Evolutionary conservation across 64 coral and sea anemone genomes (phyloP), one percentile per base, ranked within the genome.

Genomic region (Stichodactyla mertensii): DNA sequence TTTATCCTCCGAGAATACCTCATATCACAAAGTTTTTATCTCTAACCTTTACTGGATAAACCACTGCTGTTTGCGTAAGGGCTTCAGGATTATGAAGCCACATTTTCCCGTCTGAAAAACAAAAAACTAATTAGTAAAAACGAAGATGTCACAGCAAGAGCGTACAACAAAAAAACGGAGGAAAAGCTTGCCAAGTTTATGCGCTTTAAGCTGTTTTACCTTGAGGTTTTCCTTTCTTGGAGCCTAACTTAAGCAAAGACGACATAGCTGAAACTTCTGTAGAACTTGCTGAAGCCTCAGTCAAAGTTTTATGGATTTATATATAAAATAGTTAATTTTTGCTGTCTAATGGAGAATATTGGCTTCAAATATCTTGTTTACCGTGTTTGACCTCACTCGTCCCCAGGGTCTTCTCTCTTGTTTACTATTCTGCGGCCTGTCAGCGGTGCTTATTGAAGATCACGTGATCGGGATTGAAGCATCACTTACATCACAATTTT

Each of bases 211-310:
- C 7, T 82, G 71, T 58, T 52, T 69, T 80, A 87, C 77, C 71
- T 82, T 91, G 90, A 14, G 84, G 85, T 77, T 91, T 91, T 18
- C 90, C 85, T 28, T 91, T 91, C 85, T 74, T 91, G 4, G 90
- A 82, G 54, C 58, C 84, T 77, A 57, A 12, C 55, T 80, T 91
- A 16, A 91, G 64, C 15, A 91, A 55, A 58, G 90, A 82, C 78
- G 90, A 53, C 90, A 91, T 91, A 51, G 9, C 54, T 64, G 56
- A 81, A 52, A 31, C 24, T 31, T 74, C 10, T 2, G 16, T 31
- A 31, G 7, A 23, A 6, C n/a, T 27, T 11, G 19, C 16, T 20
- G 66, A 70, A 70, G 26, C 0, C 1, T 74, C 11, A 31, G 24
- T 74, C 12, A 74, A 74, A 27, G 69, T 11, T 74, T 0, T 31